A percentile compares a stretch with the other conserved stretches of the same genome.
Evolutionary conservation across 2,888 invertebrate genomes (phyloP).

Genomic region (Drosophila anomalata): DNA sequence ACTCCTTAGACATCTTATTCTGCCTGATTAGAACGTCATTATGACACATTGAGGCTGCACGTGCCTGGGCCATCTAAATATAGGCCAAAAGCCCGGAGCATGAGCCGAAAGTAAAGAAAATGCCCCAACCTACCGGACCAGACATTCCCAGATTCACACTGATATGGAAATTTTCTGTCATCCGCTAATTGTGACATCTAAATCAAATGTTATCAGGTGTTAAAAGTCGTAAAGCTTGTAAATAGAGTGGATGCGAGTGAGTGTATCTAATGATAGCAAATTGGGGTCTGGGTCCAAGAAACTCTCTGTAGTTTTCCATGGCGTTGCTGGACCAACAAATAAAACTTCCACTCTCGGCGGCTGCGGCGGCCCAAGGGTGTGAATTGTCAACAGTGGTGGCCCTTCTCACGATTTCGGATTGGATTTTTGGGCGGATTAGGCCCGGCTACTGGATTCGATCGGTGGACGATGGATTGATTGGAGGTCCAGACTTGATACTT

Average conservation of each 20-base stretch:
- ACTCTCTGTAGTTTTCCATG: slow-evolving; percentile 61
- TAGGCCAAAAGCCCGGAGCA: slow-evolving; percentile 14
- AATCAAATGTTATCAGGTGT: slow-evolving; percentile 76
- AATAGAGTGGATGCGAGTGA: slow-evolving; percentile 28
- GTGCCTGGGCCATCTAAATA: slow-evolving; percentile 27
- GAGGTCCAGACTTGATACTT: slow-evolving; percentile 49
- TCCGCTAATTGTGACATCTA: slow-evolving; percentile 66
- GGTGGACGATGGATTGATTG: slow-evolving; percentile 8
- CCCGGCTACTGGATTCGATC: slow-evolving; percentile 34
- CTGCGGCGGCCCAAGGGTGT: slow-evolving; percentile 30
- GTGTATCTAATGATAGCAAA: slow-evolving; percentile 39
- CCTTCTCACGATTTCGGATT: slow-evolving; percentile 32
- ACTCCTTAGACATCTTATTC: neutral
- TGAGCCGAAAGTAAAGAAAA: slow-evolving; percentile 27
- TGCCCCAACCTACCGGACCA: neutral
- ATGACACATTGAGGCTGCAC: slow-evolving; percentile 9
- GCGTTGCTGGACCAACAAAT: slow-evolving; percentile 5
- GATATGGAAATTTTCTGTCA: slow-evolving; percentile 55
- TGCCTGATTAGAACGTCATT: slow-evolving; percentile 23
- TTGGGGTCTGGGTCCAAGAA: slow-evolving; percentile 31
- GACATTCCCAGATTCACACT: slow-evolving; percentile 20
- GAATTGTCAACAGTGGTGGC: slow-evolving; percentile 45
- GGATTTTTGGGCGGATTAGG: slow-evolving; percentile 6
- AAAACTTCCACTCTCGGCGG: slow-evolving; percentile 52
- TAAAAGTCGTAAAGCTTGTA: slow-evolving; percentile 58